Conservation (phyloP, 2,113 vertebrate genomes). For the Toxotes chatareus region DNA sequence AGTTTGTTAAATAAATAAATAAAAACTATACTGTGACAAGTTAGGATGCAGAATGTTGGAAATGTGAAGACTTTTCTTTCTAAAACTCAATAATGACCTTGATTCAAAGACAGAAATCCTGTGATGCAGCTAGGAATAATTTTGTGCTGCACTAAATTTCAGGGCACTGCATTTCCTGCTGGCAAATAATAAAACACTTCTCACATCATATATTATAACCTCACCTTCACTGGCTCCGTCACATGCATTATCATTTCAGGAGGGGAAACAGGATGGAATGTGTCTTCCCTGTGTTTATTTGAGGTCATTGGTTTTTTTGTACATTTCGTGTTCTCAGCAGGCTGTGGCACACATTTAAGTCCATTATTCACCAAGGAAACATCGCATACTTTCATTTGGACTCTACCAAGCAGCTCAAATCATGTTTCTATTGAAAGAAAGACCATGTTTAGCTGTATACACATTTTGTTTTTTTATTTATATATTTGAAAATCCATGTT, state of each 20-base stretch:
- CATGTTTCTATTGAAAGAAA: not conserved
- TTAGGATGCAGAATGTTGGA: too few species aligned
- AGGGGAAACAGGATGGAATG: constrained; percentile 1
- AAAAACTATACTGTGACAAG: too few species aligned
- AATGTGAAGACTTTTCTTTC: constrained; percentile 10
- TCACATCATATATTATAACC: constrained; percentile 48
- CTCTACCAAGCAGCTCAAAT: not conserved
- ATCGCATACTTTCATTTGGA: not conserved
- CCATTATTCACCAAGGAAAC: constrained; percentile 20
- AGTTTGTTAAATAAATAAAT: too few species aligned
- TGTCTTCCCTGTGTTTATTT: constrained; percentile 27
- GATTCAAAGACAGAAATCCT: constrained; percentile 44
- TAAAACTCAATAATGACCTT: constrained; percentile 50
- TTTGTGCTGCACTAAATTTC: constrained; percentile 47
- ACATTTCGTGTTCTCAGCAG: not conserved
- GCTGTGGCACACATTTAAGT: constrained; percentile 3
- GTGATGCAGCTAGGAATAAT: constrained; percentile 45
- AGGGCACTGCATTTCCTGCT: constrained; percentile 37
- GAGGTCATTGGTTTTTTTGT: constrained; percentile 5
- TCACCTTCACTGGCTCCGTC: constrained; percentile 36
- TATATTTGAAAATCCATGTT: not conserved
- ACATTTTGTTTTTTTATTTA: not conserved
- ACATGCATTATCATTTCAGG: constrained; percentile 35
- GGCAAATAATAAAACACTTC: constrained; percentile 60
- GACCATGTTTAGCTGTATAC: not conserved